These are phyloP conservation scores for Achlya flavicornis DNA, from an alignment of 2,888 invertebrate species.

Conservation along the genomic window DNA sequence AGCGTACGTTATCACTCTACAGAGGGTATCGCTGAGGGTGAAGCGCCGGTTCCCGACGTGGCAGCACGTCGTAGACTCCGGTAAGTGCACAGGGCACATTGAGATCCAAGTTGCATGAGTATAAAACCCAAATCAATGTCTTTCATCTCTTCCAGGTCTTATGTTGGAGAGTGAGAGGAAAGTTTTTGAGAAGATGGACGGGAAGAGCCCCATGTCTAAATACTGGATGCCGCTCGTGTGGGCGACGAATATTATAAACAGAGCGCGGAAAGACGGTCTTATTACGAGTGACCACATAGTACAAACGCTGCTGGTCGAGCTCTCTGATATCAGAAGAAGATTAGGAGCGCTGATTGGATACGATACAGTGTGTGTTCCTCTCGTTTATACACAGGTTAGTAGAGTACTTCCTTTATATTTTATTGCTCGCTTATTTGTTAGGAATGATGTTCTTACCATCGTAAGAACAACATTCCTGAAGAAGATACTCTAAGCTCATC, in stretches of 20 bases:
- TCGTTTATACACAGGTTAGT: slow-evolving; percentile 95
- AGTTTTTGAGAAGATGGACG: slow-evolving; percentile 95
- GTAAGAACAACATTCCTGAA: too few species aligned
- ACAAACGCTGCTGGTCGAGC: slow-evolving; percentile 93
- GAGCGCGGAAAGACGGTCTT: slow-evolving; percentile 92
- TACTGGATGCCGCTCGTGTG: slow-evolving; percentile 97
- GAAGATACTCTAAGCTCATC: too few species aligned
- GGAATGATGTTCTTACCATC: background rate
- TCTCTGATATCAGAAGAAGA: slow-evolving; percentile 93
- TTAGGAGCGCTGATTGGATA: slow-evolving; percentile 94
- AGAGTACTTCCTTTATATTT: background rate
- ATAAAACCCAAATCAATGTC: slow-evolving; percentile 22
- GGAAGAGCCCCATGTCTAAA: slow-evolving; percentile 93
- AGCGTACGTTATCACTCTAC: slow-evolving; percentile 94
- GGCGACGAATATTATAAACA: slow-evolving; percentile 96
- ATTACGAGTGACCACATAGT: slow-evolving; percentile 96
- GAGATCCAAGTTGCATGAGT: slow-evolving; percentile 21
- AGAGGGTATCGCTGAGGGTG: slow-evolving; percentile 93
- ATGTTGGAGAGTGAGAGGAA: slow-evolving; percentile 96
- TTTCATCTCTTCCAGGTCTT: slow-evolving; percentile 84
- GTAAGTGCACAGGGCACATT: slow-evolving; percentile 69
- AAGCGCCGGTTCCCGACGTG: slow-evolving; percentile 94
- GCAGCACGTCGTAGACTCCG: slow-evolving; percentile 95
- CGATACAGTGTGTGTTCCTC: slow-evolving; percentile 95
- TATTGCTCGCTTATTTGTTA: background rate